Evolutionary conservation across 2,888 invertebrate genomes (phyloP).

Genomic region (Athetis lepigone): DNA sequence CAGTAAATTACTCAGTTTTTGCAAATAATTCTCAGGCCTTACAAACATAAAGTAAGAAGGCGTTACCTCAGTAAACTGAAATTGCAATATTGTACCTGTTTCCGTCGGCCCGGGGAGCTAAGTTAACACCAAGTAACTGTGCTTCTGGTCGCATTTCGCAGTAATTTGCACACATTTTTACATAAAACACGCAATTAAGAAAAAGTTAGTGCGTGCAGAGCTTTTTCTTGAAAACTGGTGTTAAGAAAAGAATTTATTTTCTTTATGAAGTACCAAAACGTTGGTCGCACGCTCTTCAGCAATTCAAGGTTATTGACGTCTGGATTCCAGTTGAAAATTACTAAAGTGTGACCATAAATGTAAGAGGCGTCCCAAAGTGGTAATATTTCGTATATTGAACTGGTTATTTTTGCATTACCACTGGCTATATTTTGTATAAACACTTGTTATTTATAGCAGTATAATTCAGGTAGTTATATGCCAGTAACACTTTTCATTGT

Average conservation of each 20-base stretch:
- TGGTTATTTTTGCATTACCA: conserved; percentile 36
- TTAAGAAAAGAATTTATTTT: conserved; percentile 19
- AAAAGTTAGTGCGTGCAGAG: conserved; percentile 3
- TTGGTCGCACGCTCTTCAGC: conserved; percentile 23
- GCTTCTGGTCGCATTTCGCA: conserved; percentile 11
- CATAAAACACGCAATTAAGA: conserved; percentile 31
- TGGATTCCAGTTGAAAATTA: conserved; percentile 49
- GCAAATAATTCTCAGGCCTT: background rate
- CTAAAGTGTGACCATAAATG: conserved; percentile 58
- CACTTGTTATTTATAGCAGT: too few species aligned
- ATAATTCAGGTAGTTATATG: too few species aligned
- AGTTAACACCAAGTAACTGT: conserved; percentile 25
- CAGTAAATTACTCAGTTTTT: background rate
- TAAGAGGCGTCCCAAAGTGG: conserved; percentile 29
- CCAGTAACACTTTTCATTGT: too few species aligned
- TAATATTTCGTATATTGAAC: conserved; percentile 40
- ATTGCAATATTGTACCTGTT: conserved; percentile 17
- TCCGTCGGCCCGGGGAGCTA: conserved; percentile 44
- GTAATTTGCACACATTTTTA: conserved; percentile 23
- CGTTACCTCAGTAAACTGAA: conserved; percentile 3
- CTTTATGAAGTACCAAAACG: conserved; percentile 1
- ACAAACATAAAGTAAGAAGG: background rate
- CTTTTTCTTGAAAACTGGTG: conserved; percentile 12
- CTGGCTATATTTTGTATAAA: too few species aligned
- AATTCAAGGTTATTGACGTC: conserved; percentile 45